A percentile compares a stretch with the other conserved stretches of the same genome.
phyloP scores from a whole-genome alignment of 1,140 invertebrate species.

The Drosophila carrolli region DNA sequence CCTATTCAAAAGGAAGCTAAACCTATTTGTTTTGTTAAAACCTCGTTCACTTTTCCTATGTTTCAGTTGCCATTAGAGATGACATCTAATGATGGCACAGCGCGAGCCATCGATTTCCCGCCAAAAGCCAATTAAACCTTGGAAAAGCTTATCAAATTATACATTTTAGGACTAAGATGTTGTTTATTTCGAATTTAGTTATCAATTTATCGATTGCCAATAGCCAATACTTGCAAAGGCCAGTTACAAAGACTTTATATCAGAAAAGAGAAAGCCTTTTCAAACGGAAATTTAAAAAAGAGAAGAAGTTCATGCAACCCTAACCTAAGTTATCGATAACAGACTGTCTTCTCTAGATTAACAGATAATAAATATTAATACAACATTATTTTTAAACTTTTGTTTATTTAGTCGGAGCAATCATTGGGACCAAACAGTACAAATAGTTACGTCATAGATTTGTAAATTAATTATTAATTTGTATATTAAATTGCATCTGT shows the following conservation, averaged over 20 bases:
- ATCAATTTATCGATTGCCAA: no score
- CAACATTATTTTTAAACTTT: no score
- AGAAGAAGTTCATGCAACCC: neutral
- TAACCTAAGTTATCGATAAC: neutral
- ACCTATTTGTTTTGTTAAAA: neutral
- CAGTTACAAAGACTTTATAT: neutral
- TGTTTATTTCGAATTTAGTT: neutral
- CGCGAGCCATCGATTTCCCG: neutral
- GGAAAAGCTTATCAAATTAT: no score
- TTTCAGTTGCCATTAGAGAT: constrained; percentile 38
- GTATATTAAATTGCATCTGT: no score
- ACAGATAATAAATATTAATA: no score
- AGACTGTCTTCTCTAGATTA: neutral
- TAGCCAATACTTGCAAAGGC: neutral
- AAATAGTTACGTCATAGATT: no score
- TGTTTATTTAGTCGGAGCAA: no score
- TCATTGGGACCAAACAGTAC: no score
- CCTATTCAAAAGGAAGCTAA: neutral
- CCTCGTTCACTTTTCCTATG: constrained; percentile 15
- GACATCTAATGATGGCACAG: constrained; percentile 22
- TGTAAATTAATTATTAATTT: no score
- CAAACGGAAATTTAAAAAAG: neutral
- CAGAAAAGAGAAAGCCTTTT: neutral
- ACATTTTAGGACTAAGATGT: neutral
- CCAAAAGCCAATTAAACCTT: neutral